phyloP scores from a whole-genome alignment of 2,888 invertebrate genomes.

The Microctonus hyperodae region DNA sequence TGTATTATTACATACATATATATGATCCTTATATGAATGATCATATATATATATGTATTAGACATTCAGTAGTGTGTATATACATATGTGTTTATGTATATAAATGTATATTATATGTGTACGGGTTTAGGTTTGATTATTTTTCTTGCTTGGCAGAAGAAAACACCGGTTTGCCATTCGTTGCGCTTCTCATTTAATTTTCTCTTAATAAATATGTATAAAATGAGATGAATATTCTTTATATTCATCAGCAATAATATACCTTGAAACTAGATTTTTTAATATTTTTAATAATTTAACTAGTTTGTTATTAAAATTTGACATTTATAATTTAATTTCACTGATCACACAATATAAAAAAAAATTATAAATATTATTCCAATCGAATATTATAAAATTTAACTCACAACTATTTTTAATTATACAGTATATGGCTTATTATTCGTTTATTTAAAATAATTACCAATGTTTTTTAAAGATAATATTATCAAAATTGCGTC shows the following conservation, averaged over 20 bases:
- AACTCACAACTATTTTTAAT: too few relatives aligned
- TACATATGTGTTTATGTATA: background rate
- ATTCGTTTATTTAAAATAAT: too few relatives aligned
- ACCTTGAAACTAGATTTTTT: too few relatives aligned
- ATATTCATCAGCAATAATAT: background rate
- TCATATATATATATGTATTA: background rate
- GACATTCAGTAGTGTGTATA: background rate
- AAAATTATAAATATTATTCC: too few relatives aligned
- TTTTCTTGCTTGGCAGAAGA: background rate
- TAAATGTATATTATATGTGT: background rate
- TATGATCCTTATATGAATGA: background rate
- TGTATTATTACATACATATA: background rate
- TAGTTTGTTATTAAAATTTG: too few relatives aligned
- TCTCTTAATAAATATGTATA: constrained; percentile 4
- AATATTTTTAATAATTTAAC: background rate
- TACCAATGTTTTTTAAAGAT: too few relatives aligned
- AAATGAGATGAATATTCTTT: background rate
- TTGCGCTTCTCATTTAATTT: constrained; percentile 25
- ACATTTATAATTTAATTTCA: too few relatives aligned
- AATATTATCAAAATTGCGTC: too few relatives aligned
- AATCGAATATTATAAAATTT: too few relatives aligned
- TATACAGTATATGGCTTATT: too few relatives aligned
- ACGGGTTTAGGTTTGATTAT: constrained; percentile 1
- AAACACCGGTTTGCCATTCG: constrained; percentile 24
- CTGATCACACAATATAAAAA: too few relatives aligned